Evolutionary conservation across 2,797 vertebrate genomes (phyloP), one percentile per base, ranked within the genome.

Genomic region (Coreius guichenoti): DNA sequence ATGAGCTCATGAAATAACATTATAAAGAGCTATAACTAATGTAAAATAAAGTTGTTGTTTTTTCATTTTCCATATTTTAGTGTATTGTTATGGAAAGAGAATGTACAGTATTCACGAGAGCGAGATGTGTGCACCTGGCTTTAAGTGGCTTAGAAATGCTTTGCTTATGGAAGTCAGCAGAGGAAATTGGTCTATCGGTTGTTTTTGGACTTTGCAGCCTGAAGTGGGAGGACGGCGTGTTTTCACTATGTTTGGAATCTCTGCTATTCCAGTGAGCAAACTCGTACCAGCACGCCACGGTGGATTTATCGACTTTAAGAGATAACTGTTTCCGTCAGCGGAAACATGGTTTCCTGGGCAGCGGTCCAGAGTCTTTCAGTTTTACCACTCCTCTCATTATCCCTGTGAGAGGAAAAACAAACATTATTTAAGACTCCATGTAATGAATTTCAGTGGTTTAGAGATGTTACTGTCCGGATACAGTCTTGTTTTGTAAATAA

Each of bases 241-340:
- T 78, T 76, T 43, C 19, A 31, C 65, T 72, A 54, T 65, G 77
- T 80, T 74, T 92, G 86, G 91, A 94, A 93, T 94, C 49, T 74
- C n/a, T 82, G 91, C 91, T 87, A 93, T 93, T 90, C 54, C 65
- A 86, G 33, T n/a, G 14, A 87, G 81, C 47, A 84, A 43, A 87
- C 29, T 80, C 68, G n/a, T 82, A 68, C 69, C 77, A 73, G 73
- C 36, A 43, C n/a, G 12, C n/a, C 39, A 45, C 9, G 4, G 31
- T 72, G 29, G 87, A 73, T 87, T 85, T 88, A 86, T 85, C 76
- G 39, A 79, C 82, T 73, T 82, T 39, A 84, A 84, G 70, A 84
- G 85, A 88, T 85, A 85, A 65, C 82, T 0, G 23, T 82, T 76
- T 45, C 67, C 82, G n/a, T 74, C 72, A 68, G 47, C 11, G 36